phyloP scores from a whole-genome alignment of 1,140 invertebrate species.

The Carcinoscorpius rotundicauda region DNA sequence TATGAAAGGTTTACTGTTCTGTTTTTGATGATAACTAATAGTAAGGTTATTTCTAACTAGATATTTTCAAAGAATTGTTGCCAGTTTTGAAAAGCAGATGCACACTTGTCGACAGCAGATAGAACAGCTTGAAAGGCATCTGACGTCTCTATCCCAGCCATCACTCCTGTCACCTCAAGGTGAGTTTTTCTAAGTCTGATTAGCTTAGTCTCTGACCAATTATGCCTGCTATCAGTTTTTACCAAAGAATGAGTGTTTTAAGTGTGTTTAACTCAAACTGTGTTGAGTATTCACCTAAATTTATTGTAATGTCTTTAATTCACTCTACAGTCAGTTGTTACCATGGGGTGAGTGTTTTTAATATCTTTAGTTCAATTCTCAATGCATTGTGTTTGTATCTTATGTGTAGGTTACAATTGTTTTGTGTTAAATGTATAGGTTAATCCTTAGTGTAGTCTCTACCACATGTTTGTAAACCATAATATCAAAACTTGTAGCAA shows the following conservation, averaged over 20 bases:
- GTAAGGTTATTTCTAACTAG: neutral
- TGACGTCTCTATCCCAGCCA: conserved; percentile 51
- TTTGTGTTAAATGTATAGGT: too few relatives aligned
- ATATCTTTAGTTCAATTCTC: too few relatives aligned
- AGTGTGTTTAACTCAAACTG: conserved; percentile 10
- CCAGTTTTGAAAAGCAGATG: conserved; percentile 57
- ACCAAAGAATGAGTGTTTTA: conserved; percentile 8
- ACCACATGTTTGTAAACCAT: too few relatives aligned
- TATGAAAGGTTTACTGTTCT: too few relatives aligned
- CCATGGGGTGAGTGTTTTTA: neutral
- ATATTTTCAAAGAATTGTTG: conserved; percentile 53
- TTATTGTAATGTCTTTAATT: conserved; percentile 11
- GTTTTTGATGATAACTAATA: too few relatives aligned
- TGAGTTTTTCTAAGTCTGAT: conserved; percentile 23
- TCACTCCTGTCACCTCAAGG: conserved; percentile 52
- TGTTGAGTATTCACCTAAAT: conserved; percentile 22
- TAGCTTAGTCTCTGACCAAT: conserved; percentile 18
- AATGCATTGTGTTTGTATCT: too few relatives aligned
- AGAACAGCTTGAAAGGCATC: conserved; percentile 55
- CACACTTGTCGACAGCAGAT: conserved; percentile 53
- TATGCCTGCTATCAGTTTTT: conserved; percentile 8
- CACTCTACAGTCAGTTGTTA: neutral
- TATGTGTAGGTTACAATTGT: too few relatives aligned
- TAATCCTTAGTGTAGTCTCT: too few relatives aligned
- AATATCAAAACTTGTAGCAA: too few relatives aligned